These are phyloP conservation scores for Drosophila imparisetae DNA, from an alignment of 2,888 invertebrate species.

Conservation along the genomic window DNA sequence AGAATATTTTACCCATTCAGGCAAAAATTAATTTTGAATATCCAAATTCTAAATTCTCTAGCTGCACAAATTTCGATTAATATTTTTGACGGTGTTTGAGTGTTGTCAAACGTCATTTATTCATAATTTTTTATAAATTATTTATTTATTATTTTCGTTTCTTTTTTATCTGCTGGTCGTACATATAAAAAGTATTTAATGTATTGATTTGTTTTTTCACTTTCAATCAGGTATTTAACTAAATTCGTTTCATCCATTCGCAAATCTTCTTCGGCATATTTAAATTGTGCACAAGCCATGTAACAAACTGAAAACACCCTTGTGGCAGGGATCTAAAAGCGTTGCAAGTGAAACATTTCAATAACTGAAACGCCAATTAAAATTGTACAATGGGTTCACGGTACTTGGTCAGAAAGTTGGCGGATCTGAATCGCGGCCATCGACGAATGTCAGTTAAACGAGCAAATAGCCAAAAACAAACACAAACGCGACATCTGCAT, in stretches of 20 bases:
- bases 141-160: background rate
- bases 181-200: background rate
- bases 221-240: background rate
- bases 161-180: background rate
- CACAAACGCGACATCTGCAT: constrained; percentile 61
- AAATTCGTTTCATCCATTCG: background rate
- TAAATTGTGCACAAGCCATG: background rate
- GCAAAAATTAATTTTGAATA: background rate
- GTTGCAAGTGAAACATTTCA: constrained; percentile 71
- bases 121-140: background rate
- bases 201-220: background rate
- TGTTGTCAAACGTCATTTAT: background rate
- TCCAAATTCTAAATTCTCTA: background rate
- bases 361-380: constrained; percentile 78
- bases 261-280: background rate
- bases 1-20: background rate
- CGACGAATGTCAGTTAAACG: constrained; percentile 72
- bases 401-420: constrained; percentile 57
- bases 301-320: constrained; percentile 3
- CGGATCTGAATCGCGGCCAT: constrained; percentile 32
- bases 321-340: constrained; percentile 29
- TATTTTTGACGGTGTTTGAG: background rate
- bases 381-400: constrained; percentile 69
- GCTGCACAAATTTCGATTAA: background rate
- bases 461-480: constrained; percentile 69